Evolutionary conservation across 2,888 invertebrate species (phyloP).

Genomic region (Lagria hirta): DNA sequence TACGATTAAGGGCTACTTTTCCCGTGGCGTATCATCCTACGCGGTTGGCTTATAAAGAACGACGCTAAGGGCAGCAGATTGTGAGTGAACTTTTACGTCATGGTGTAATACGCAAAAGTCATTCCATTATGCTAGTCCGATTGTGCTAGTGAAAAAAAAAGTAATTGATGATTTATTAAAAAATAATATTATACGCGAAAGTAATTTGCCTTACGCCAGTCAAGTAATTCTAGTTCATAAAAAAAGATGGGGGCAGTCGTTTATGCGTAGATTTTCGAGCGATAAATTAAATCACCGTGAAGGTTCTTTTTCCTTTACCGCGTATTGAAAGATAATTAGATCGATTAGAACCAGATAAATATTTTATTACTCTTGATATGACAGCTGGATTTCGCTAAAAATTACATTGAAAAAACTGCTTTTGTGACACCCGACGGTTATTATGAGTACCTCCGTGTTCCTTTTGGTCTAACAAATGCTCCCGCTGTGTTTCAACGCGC

Average conservation of each 20-base stretch:
- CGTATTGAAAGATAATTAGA: conserved; percentile 42
- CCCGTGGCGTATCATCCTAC: no score
- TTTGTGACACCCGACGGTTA: conserved; percentile 44
- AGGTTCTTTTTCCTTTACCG: conserved; percentile 43
- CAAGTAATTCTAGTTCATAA: conserved; percentile 27
- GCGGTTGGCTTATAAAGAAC: no score
- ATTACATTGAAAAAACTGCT: no score
- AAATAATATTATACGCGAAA: conserved; percentile 31
- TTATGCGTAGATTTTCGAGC: conserved; percentile 40
- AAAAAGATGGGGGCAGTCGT: conserved; percentile 32
- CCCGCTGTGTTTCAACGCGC: conserved; percentile 31
- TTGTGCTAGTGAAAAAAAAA: no score
- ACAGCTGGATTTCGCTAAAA: conserved; percentile 42
- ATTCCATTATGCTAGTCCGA: no score
- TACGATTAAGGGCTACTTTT: no score
- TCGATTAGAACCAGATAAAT: conserved; percentile 33
- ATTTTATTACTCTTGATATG: conserved; percentile 43
- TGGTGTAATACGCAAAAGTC: neutral
- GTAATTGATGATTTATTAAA: conserved; percentile 30
- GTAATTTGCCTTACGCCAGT: conserved; percentile 34
- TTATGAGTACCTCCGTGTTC: conserved; percentile 41
- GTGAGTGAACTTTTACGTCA: neutral
- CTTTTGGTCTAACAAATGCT: conserved; percentile 44
- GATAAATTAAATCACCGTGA: conserved; percentile 41
- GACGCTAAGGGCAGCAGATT: no score